Conservation (phyloP, 1,140 invertebrate species). For the Ephestia elutella region DNA sequence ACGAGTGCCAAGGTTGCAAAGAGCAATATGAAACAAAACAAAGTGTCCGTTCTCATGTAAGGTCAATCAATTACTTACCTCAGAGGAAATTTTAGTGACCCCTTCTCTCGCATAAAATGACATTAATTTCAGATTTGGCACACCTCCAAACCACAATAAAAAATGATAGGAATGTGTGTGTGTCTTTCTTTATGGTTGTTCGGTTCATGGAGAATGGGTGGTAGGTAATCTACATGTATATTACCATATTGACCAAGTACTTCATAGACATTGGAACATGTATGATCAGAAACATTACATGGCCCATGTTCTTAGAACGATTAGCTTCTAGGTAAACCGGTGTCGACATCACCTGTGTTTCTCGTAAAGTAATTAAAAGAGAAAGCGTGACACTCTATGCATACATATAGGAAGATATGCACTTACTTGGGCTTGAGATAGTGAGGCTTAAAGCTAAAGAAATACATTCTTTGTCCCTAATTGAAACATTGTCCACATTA, state of each 20-base stretch:
- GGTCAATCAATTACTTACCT: conserved; percentile 2
- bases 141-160: neutral
- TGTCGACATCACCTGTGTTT: conserved; percentile 17
- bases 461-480: neutral
- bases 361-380: conserved; percentile 45
- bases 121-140: neutral
- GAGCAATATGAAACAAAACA: conserved; percentile 22
- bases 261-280: no score
- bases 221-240: no score
- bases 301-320: no score
- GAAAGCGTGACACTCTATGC: conserved; percentile 40
- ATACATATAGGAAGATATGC: conserved; percentile 1
- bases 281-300: no score
- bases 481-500: no score
- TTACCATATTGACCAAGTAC: no score
- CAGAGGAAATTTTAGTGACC: neutral
- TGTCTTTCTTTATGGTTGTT: no score
- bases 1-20: conserved; percentile 32
- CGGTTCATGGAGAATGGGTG: no score
- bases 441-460: neutral
- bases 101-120: neutral
- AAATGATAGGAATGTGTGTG: no score
- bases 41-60: conserved; percentile 7
- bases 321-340: neutral
- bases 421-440: neutral